Evolutionary conservation across 1,140 invertebrate genomes (phyloP), one percentile per base, ranked within the genome.

Genomic region (Brachionus koreanus): DNA sequence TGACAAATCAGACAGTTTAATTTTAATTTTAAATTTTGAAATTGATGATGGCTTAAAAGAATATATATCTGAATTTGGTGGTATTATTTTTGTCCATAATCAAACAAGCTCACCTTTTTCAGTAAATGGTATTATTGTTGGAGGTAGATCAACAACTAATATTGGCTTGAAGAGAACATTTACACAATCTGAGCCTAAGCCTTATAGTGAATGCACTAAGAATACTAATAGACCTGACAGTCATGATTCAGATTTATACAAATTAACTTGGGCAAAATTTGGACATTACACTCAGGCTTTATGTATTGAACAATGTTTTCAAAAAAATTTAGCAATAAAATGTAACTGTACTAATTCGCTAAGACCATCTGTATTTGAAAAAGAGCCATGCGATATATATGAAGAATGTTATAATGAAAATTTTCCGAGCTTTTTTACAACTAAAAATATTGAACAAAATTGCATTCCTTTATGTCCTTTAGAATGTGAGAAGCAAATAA

Each of bases 151-250:
- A 9, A 5, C 13, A 25, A 65, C 49, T 7, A 65, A 79, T 33
- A 42, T 79, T 19, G 76, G 33, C 23, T 5, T 79, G 6, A 37
- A 23, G 12, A 39, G 76, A 57, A 57, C 33, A 19, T 61, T 42
- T 43, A 35, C 16, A 12, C n/a, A n/a, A 29, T 52, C 52, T 29
- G 19, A 79, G 23, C 46, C 46, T 2, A 79, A 79, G 42, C 76
- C 76, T 3, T 79, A 37, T 29, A 79, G 76, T 43, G 12, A 25
- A 42, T 79, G 76, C 57, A 49, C 57, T 57, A 13, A 6, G 35
- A 16, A 43, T 3, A 61, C 46, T 12, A 52, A 79, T 23, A 65
- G 57, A 12, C 25, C 19, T 6, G 69, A 74, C 3, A 29, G 19
- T 25, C 10, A 25, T 5, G 25, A 46, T 12, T 74, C 69, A 1